Conservation (phyloP, 92 coral and sea anemone genomes). For the Virgularia gustaviana region DNA sequence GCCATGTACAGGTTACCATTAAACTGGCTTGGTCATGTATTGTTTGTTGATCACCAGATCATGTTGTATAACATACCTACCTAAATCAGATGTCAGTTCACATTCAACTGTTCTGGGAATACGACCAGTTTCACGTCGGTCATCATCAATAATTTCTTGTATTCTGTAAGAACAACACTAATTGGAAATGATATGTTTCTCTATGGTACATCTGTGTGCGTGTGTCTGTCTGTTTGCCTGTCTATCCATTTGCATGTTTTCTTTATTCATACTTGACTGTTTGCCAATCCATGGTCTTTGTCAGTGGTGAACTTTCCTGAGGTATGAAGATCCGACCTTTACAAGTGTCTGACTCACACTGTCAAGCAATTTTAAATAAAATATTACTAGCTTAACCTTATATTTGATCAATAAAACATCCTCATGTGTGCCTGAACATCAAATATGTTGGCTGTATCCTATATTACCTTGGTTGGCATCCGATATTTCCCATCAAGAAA, state of each 20-base stretch:
- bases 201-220: background rate
- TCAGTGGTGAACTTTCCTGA: constrained; percentile 81
- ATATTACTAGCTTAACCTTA: background rate
- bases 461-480: constrained; percentile 74
- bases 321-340: constrained; percentile 79
- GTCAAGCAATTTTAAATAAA: background rate
- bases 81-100: constrained; percentile 89
- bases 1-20: background rate
- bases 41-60: background rate
- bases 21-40: background rate
- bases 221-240: too few relatives aligned
- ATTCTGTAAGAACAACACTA: constrained; percentile 40
- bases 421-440: background rate
- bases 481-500: constrained; percentile 88
- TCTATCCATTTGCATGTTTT: background rate
- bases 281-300: constrained; percentile 95
- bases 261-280: constrained; percentile 64
- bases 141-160: constrained; percentile 98
- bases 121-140: constrained; percentile 83
- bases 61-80: constrained; percentile 55
- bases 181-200: background rate
- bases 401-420: background rate
- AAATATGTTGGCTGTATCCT: background rate
- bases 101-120: constrained; percentile 96
- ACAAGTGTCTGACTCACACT: constrained; percentile 81